Conservation (phyloP, 2,888 invertebrate species). For the Seira musarum region DNA sequence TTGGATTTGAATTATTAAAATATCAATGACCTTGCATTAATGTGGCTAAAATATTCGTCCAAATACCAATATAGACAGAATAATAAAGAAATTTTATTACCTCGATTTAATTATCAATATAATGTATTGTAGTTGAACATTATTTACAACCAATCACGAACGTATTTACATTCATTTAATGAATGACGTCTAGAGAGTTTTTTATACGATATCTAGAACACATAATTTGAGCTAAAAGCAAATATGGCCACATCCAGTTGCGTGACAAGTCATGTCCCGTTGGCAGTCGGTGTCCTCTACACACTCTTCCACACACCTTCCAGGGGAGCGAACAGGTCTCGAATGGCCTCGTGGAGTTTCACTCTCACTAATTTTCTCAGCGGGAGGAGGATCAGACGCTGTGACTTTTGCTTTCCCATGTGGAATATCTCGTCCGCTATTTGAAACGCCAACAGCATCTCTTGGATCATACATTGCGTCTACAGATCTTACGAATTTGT, state of each 20-base stretch:
- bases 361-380: not conserved
- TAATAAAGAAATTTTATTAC: too few species aligned
- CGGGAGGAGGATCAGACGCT: not conserved
- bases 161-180: too few species aligned
- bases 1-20: too few species aligned
- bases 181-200: not conserved
- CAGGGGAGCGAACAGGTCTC: constrained; percentile 34
- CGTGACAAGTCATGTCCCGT: constrained; percentile 20
- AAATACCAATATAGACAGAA: too few species aligned
- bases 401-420: not conserved
- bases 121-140: too few species aligned
- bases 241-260: constrained; percentile 47
- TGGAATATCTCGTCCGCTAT: not conserved
- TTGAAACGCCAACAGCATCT: not conserved
- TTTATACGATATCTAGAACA: not conserved
- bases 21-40: too few species aligned
- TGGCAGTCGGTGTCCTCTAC: constrained; percentile 32
- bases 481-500: not conserved
- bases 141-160: too few species aligned
- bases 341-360: not conserved
- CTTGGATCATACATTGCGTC: constrained; percentile 20
- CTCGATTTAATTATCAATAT: too few species aligned
- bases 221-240: constrained; percentile 8
- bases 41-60: too few species aligned
- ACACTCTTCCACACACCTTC: constrained; percentile 48